Evolutionary conservation across 2,113 vertebrate species (phyloP), one percentile per base, ranked within the genome.

Genomic region (Sardina pilchardus): DNA sequence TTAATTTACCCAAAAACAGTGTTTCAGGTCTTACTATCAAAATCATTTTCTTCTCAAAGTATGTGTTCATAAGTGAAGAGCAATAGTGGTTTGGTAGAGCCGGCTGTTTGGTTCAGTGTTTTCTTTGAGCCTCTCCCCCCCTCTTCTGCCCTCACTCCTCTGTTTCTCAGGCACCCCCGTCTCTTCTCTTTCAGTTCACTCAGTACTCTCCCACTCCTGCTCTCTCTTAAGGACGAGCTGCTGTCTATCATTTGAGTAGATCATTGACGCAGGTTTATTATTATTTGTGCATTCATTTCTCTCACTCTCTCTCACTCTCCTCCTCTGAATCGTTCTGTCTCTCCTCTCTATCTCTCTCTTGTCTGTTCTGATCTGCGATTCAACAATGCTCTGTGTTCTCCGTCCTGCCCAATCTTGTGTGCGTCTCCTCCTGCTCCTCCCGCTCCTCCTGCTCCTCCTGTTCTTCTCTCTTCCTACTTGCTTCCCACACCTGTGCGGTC

Each of bases 151-250:
- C 85, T 50, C 88, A 87, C 88, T 90, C 80, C 85, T 67, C 84
- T 89, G 67, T 84, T 87, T 89, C 89, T 92, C 91, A 94, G 93
- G 89, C 86, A 36, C 84, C 86, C 91, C 91, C 91, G 87, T 85
- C 48, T 82, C 90, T 78, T 84, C 83, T 84, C 10, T 45, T 44
- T 71, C 81, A 16, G 83, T 30, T 86, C 84, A 47, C 47, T 75
- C 36, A 36, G 53, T 81, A 14, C 56, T 86, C 24, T 10, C 19
- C 83, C 47, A 48, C 50, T 87, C 87, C 84, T 53, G 43, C 82
- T 83, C 26, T 86, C 80, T 50, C 42, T 36, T 34, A 82, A 24
- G 84, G 59, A 85, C 78, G 34, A 82, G 67, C 34, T 36, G 39
- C 82, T 78, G 7, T 83, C 34, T 59, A 24, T 82, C 81, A 78